Evolutionary conservation across 2,888 invertebrate species (phyloP).

Genomic region (Lycocerus yunnanus): DNA sequence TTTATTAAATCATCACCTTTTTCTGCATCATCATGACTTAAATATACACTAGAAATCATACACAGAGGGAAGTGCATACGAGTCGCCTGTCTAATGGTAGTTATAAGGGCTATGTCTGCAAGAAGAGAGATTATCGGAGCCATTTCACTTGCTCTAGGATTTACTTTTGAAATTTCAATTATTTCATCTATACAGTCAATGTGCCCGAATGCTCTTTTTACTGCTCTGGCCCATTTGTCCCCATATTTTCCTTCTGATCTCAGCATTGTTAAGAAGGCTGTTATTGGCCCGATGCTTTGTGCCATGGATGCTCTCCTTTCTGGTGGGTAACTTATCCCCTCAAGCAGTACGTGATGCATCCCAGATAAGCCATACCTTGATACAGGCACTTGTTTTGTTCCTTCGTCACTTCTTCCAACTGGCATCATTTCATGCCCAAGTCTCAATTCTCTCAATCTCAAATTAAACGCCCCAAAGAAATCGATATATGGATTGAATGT

Average conservation of each 20-base stretch:
- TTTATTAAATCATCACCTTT: neutral
- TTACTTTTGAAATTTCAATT: slow-evolving; percentile 11
- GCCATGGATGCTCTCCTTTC: slow-evolving; percentile 19
- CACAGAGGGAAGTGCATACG: slow-evolving; percentile 22
- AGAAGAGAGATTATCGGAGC: neutral
- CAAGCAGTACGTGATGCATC: slow-evolving; percentile 11
- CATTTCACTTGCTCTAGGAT: slow-evolving; percentile 16
- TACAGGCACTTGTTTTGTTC: neutral
- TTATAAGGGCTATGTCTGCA: slow-evolving; percentile 21
- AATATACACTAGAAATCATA: neutral
- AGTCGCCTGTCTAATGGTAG: slow-evolving; percentile 16
- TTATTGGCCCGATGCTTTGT: slow-evolving; percentile 23
- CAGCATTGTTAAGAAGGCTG: slow-evolving; percentile 9
- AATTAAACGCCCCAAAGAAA: slow-evolving; percentile 18
- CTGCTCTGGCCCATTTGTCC: slow-evolving; percentile 35
- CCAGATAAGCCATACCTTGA: slow-evolving; percentile 15
- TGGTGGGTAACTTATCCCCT: slow-evolving; percentile 20
- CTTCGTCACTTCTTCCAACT: too few relatives aligned
- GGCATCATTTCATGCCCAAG: too few relatives aligned
- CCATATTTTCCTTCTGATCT: slow-evolving; percentile 16
- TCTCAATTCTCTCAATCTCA: slow-evolving; percentile 25
- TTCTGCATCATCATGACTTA: neutral
- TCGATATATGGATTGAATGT: slow-evolving; percentile 25
- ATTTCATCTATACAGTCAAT: slow-evolving; percentile 34
- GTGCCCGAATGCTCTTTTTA: slow-evolving; percentile 31